Evolutionary conservation across 2,888 invertebrate species (phyloP), one percentile per base, ranked within the genome.

Genomic region (Omphaloscelis lunosa): DNA sequence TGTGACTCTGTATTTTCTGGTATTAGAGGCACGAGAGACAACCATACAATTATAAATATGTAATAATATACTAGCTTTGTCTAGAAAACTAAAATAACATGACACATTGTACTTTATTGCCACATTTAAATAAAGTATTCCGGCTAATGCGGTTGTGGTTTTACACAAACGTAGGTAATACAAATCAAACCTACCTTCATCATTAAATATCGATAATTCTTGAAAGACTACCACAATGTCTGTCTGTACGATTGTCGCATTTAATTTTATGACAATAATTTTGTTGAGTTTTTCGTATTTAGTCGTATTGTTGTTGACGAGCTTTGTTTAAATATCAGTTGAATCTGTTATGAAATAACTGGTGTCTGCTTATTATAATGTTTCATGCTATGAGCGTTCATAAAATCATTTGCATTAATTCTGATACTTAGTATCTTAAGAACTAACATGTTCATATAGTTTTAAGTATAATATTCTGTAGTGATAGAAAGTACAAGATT

Each of bases 231-330:
- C 41, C 41, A 73, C 17, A 39, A 67, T 29, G 29, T 48, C 34
- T 41, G 69, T 72, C 34, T 58, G 69, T 58, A 59, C 27, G n/a
- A 67, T 61, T 61, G 72, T 77, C 77, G 53, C 77, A 65, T 73
- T 78, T 78, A 75, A 51, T 78, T 84, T 86, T 71, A 68, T 68
- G 86, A 83, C 84, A 80, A 75, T 87, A 86, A 71, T 87, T 83
- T 85, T 86, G 82, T 84, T 86, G 78, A 84, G 75, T 89, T 84
- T 75, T 82, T 83, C 61, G 61, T 82, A 70, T 71, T 72, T 77
- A 86, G 58, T 48, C 51, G 68, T 77, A 81, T 79, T 87, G 79
- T 88, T 90, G 76, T 84, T 89, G 72, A 79, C 45, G 77, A 77
- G 71, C 71, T 77, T 82, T 89, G 78, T 86, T 83, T 84, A 79